Conservation (phyloP, 2,888 invertebrate genomes). For the Drosophila mimetica region DNA sequence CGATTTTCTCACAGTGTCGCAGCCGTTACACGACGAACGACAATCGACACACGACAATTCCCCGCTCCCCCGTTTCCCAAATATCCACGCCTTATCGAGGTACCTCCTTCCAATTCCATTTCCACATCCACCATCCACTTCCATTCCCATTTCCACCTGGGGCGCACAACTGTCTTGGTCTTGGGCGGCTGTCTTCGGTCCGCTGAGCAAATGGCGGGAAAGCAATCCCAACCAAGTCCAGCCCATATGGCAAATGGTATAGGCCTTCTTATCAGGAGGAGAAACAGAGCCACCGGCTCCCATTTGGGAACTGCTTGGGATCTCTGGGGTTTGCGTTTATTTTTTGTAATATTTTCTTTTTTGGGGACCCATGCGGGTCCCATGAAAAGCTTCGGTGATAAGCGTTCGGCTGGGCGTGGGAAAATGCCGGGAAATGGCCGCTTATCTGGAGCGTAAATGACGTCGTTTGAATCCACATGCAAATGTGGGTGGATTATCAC, state of each 20-base stretch:
- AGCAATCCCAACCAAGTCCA: constrained; percentile 25
- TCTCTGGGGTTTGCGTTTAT: constrained; percentile 1
- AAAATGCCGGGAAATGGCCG: constrained; percentile 3
- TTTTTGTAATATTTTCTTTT: not conserved
- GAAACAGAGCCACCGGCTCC: not conserved
- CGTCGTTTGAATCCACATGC: constrained; percentile 13
- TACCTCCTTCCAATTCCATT: constrained; percentile 9
- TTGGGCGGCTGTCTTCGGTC: constrained; percentile 67
- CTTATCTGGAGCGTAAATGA: constrained; percentile 1
- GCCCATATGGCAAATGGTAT: constrained; percentile 21
- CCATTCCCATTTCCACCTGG: constrained; percentile 28
- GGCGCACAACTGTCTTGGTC: constrained; percentile 65
- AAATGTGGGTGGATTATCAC: constrained; percentile 24
- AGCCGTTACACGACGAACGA: constrained; percentile 30
- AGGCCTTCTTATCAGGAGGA: constrained; percentile 17
- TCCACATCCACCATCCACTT: not conserved
- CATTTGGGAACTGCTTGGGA: constrained; percentile 24
- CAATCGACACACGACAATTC: constrained; percentile 31
- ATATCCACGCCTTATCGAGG: constrained; percentile 38
- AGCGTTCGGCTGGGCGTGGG: constrained; percentile 20
- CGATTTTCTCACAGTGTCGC: constrained; percentile 10
- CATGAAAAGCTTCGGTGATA: constrained; percentile 62
- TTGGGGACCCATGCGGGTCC: constrained; percentile 56
- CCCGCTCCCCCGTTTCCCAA: not conserved
- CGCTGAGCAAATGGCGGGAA: constrained; percentile 77